A percentile compares a stretch with the other conserved stretches of the same genome.
These are phyloP conservation scores for Chrysomallon squamiferum DNA, from an alignment of 1,140 invertebrate genomes.

Conservation along the genomic window DNA sequence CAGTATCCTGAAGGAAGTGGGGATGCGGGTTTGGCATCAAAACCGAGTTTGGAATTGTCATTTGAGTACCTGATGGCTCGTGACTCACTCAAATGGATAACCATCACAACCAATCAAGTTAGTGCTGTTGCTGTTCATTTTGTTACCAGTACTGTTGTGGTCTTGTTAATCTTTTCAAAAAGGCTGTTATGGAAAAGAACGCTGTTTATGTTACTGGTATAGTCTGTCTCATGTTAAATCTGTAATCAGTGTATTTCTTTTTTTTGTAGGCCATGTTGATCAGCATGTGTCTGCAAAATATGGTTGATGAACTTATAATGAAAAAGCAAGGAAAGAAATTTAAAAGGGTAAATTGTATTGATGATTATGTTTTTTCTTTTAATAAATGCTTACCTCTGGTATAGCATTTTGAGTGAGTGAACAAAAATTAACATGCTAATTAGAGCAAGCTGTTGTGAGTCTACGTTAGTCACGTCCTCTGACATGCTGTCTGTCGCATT, in stretches of 20 bases:
- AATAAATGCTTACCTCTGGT: not conserved
- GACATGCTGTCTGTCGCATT: no score
- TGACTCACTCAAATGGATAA: constrained; percentile 91
- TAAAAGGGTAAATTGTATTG: constrained; percentile 43
- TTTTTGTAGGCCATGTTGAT: constrained; percentile 83
- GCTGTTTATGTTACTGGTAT: no score
- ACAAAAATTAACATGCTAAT: no score
- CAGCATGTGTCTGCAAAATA: constrained; percentile 89
- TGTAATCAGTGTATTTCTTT: no score
- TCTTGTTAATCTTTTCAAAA: no score
- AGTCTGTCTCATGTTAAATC: no score
- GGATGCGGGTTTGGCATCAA: constrained; percentile 7
- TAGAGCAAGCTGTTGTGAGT: no score
- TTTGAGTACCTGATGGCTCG: constrained; percentile 96
- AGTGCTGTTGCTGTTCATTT: no score
- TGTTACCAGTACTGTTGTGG: no score
- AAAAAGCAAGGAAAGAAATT: constrained; percentile 73
- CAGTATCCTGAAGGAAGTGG: constrained; percentile 21
- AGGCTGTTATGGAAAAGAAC: no score
- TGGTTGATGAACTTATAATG: constrained; percentile 91
- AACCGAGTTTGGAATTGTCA: constrained; percentile 77
- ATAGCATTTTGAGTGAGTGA: no score
- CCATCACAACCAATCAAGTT: constrained; percentile 76
- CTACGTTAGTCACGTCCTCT: no score
- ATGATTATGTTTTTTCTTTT: not conserved